These are phyloP conservation scores for Barypeithes pellucidus DNA, from an alignment of 2,888 invertebrate genomes.

Conservation along the genomic window DNA sequence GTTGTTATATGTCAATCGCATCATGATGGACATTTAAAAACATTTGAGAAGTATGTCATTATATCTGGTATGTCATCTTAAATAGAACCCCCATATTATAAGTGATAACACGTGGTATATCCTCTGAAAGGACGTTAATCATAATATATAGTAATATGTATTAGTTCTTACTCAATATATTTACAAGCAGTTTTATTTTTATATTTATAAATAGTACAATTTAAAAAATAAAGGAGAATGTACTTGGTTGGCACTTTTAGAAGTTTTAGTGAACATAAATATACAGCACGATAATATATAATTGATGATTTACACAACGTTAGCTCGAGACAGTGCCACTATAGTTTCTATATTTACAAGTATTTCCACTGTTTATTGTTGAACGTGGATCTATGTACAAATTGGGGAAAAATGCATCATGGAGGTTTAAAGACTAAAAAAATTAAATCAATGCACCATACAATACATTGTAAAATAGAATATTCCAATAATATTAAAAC, in stretches of 20 bases:
- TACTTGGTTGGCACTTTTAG: constrained; percentile 58
- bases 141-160: constrained; percentile 52
- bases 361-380: constrained; percentile 3
- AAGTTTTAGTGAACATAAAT: constrained; percentile 39
- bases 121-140: constrained; percentile 19
- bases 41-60: no score
- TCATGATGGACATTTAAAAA: no score
- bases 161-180: constrained; percentile 54
- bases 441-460: constrained; percentile 10
- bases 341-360: constrained; percentile 6
- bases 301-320: background rate
- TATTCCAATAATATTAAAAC: constrained; percentile 1
- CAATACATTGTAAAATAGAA: background rate
- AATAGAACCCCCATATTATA: no score
- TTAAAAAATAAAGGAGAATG: constrained; percentile 56
- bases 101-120: constrained; percentile 13
- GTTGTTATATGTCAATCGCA: no score
- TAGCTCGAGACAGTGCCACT: constrained; percentile 2
- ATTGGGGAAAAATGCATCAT: background rate
- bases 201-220: constrained; percentile 62
- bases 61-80: no score
- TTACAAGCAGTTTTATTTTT: constrained; percentile 58
- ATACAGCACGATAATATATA: constrained; percentile 31
- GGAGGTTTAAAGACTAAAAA: background rate
- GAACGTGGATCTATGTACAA: background rate